These are phyloP conservation scores for Epinephelus moara DNA, from an alignment of 2,113 vertebrate genomes.

Conservation along the genomic window DNA sequence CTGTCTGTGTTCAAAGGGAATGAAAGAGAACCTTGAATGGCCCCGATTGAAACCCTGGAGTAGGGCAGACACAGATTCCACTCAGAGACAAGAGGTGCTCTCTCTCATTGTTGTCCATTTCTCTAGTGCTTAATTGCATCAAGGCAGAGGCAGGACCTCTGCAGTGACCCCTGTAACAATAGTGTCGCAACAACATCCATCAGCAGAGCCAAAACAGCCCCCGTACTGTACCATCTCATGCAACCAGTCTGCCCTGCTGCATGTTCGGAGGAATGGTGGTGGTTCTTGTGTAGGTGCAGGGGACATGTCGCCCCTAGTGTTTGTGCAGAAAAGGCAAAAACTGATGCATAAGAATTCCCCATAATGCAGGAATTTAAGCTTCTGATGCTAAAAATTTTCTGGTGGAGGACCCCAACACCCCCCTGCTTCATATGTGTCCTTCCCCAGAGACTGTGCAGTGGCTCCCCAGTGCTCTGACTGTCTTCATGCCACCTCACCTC, in stretches of 20 bases:
- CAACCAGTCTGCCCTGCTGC: background rate
- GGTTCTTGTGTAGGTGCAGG: background rate
- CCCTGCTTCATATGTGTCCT: too few relatives aligned
- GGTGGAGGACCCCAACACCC: too few relatives aligned
- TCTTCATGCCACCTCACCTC: background rate
- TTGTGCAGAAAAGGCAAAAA: too few relatives aligned
- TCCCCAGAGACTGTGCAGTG: background rate
- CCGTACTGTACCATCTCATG: background rate
- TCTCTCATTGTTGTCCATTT: constrained; percentile 19
- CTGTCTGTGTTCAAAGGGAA: constrained; percentile 16
- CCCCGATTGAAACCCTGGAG: constrained; percentile 5
- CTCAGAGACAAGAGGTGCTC: constrained; percentile 12
- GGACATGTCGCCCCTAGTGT: too few relatives aligned
- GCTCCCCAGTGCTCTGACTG: background rate
- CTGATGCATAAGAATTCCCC: too few relatives aligned
- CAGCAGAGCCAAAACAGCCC: constrained; percentile 22
- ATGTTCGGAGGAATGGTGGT: background rate
- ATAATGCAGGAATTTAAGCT: too few relatives aligned
- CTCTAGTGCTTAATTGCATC: constrained; percentile 42
- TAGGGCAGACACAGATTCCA: constrained; percentile 15
- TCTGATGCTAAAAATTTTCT: too few relatives aligned
- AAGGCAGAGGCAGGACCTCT: constrained; percentile 30
- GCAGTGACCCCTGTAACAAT: constrained; percentile 40
- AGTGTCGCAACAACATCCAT: constrained; percentile 41
- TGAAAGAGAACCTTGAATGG: constrained; percentile 27